Base-by-base conservation (phyloP, 2,888 invertebrate species). In the Drosophila fulvimacula region DNA sequence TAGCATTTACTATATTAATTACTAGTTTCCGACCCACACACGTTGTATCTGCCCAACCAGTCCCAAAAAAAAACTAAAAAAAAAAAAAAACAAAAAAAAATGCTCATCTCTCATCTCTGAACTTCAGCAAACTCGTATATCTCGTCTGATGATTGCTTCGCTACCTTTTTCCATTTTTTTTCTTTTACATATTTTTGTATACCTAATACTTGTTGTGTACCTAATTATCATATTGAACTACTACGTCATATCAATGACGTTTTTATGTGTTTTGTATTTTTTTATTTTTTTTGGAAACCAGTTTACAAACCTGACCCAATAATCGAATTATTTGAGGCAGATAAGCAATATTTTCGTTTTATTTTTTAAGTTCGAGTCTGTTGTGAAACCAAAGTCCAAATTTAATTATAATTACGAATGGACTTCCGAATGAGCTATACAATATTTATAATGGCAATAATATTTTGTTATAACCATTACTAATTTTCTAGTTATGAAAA, bases 221-320 rank as follows among this genome's bases (percentile, higher is more conserved):
- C 38, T 63, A 6, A 60, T 70, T 56, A 53, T 19, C 42, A 49
- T 48, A 63, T 42, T 46, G 36, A 9, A 10, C 15, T 30, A 10
- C 32, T n/a, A 73, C 64, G 73, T 76, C 76, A 76, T 11, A 30
- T 30, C 36, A 46, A 17, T 76, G 76, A 76, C 76, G 76, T 76
- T 44, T 24, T 10, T 10, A 46, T 46, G 46, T 2, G 4, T 15
- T 6, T 17, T 30, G 36, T 27, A 17, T 32, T 34, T n/a, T 56
- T 15, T 6, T 17, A 21, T 30, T 27, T 15, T 32, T 34, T n/a
- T 56, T 56, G 24, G 24, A 56, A 49, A 76, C 76, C 39, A 77
- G 76, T 76, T 76, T 77, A 10, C 15, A 56, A 39, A 44, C 59
- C 69, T 76, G 77, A 76, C 76, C 76, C 17, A 76, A 73, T 76